Percentiles rank a stretch among this genome's conserved stretches.
These are phyloP conservation scores for Anisognathus igniventris DNA, from an alignment of 2,797 vertebrate genomes.

Conservation along the genomic window DNA sequence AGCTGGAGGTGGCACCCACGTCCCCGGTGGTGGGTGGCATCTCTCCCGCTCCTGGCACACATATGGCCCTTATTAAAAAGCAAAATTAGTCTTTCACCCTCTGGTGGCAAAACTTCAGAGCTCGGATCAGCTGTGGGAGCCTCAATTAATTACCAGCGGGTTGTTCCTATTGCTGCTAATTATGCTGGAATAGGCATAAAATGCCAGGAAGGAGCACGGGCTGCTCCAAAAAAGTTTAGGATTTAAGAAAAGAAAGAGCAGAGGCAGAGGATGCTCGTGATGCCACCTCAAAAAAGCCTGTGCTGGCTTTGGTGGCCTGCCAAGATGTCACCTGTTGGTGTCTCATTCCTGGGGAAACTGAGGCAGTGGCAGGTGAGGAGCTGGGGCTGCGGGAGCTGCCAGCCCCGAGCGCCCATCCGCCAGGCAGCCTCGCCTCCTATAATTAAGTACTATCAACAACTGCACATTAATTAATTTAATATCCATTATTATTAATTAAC, in stretches of 20 bases:
- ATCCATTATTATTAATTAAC: slow-evolving; percentile 53
- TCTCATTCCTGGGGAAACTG: neutral
- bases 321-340: neutral
- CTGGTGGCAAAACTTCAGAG: slow-evolving; percentile 60
- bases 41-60: neutral
- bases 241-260: neutral
- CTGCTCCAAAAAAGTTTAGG: neutral
- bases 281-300: neutral
- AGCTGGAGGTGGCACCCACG: neutral
- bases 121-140: slow-evolving; percentile 6
- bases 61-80: slow-evolving; percentile 58
- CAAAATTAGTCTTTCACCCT: slow-evolving; percentile 56
- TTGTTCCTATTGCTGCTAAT: slow-evolving; percentile 43
- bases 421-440: neutral
- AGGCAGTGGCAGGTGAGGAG: neutral
- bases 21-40: neutral
- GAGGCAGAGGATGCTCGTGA: rapidly evolving
- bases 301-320: neutral
- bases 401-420: neutral
- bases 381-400: neutral
- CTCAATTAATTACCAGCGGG: slow-evolving; percentile 61
- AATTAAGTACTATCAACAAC: slow-evolving; percentile 53
- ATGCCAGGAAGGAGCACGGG: neutral
- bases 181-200: neutral
- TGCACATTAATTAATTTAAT: slow-evolving; percentile 55